phyloP scores from a whole-genome alignment of 2,888 invertebrate genomes.

The Noctua comes region DNA sequence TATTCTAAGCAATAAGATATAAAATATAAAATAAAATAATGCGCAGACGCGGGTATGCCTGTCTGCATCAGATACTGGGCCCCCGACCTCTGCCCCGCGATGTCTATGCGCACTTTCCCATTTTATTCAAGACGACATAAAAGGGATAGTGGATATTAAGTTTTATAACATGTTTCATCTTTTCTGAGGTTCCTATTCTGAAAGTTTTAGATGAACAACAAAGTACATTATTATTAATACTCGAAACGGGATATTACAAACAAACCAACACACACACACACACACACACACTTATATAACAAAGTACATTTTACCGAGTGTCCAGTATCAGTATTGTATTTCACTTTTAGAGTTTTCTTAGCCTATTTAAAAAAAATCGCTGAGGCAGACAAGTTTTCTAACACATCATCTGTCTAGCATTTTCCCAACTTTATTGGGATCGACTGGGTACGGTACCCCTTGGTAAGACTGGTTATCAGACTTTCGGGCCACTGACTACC shows the following conservation, averaged over 20 bases:
- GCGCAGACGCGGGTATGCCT: constrained; percentile 23
- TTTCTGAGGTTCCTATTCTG: neutral
- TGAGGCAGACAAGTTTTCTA: no score
- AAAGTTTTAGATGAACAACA: neutral
- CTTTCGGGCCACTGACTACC: no score
- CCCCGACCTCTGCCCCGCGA: constrained; percentile 47
- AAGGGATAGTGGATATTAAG: constrained; percentile 22
- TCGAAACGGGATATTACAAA: no score
- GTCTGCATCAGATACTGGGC: constrained; percentile 62
- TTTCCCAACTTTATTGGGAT: no score
- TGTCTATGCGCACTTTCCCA: constrained; percentile 36
- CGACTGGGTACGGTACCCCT: no score
- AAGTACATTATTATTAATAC: no score
- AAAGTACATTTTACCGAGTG: neutral
- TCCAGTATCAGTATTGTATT: neutral
- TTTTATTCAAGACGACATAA: constrained; percentile 43
- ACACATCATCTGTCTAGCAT: no score
- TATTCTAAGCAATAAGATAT: constrained; percentile 43
- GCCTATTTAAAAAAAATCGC: no score
- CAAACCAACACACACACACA: no score
- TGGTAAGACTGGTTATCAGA: no score
- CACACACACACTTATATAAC: no score
- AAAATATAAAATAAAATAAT: constrained; percentile 57
- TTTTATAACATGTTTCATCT: neutral
- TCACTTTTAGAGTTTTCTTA: neutral